Evolutionary conservation across 2,888 invertebrate genomes (phyloP).

Genomic region (Diarsia brunnea): DNA sequence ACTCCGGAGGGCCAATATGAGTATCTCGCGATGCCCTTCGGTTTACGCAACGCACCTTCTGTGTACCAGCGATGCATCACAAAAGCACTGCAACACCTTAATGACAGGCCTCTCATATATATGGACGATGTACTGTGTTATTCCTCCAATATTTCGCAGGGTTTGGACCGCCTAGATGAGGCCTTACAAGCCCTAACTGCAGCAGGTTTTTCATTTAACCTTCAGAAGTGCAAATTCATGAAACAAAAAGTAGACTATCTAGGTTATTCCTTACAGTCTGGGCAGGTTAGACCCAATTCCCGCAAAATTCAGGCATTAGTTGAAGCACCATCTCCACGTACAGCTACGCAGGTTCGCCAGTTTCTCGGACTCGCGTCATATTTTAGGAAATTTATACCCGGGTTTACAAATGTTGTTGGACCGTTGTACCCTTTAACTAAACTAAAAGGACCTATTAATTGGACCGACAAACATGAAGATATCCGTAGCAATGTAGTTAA

Average conservation of each 20-base stretch:
- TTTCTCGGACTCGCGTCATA: slow-evolving; percentile 2
- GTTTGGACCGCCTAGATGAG: slow-evolving; percentile 1
- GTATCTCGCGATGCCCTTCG: too few species aligned
- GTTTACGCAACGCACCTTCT: slow-evolving; percentile 5
- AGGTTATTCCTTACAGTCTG: slow-evolving; percentile 42
- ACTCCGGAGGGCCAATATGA: too few species aligned
- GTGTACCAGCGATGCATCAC: slow-evolving; percentile 13
- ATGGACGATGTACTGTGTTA: too few species aligned
- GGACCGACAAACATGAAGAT: too few species aligned
- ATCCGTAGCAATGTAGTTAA: neutral
- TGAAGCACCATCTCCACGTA: neutral
- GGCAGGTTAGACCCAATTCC: slow-evolving; percentile 55
- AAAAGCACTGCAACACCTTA: neutral
- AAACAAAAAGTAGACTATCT: slow-evolving; percentile 46
- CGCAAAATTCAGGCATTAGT: neutral
- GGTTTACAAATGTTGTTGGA: neutral
- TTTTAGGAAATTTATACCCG: slow-evolving; percentile 1
- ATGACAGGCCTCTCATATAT: too few species aligned
- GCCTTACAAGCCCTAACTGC: slow-evolving; percentile 9
- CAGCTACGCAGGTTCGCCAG: slow-evolving; percentile 1
- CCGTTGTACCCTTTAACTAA: neutral
- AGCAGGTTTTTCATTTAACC: slow-evolving; percentile 56
- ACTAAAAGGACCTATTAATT: too few species aligned
- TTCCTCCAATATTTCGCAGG: too few species aligned
- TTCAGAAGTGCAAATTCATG: slow-evolving; percentile 45